These are phyloP conservation scores for Perccottus glenii DNA, from an alignment of 2,113 vertebrate species.

Conservation along the genomic window DNA sequence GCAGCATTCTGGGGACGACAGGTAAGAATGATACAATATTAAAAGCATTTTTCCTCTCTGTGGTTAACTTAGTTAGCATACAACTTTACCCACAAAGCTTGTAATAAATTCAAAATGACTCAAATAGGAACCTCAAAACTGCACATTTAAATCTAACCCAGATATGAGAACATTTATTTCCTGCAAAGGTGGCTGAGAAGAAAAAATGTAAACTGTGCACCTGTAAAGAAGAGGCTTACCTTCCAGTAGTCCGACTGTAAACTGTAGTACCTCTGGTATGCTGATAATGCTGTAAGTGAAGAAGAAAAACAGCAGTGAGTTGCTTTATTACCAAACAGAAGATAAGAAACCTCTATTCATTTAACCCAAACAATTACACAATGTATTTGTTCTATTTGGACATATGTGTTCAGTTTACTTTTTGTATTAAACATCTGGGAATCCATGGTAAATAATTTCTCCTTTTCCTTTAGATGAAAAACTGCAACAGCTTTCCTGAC, in stretches of 20 bases:
- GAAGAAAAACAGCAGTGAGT: background rate
- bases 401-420: too few species aligned
- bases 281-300: conserved; percentile 92
- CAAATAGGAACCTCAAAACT: conserved; percentile 40
- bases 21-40: background rate
- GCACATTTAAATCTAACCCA: conserved; percentile 15
- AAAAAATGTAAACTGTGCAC: conserved; percentile 1
- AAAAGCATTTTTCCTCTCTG: background rate
- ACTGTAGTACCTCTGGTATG: conserved; percentile 99
- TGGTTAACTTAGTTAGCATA: background rate
- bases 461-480: too few species aligned
- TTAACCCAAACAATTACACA: too few species aligned
- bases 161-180: conserved; percentile 26
- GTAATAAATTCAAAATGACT: conserved; percentile 27
- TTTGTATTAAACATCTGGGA: too few species aligned
- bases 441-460: too few species aligned
- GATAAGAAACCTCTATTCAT: too few species aligned
- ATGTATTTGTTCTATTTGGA: too few species aligned
- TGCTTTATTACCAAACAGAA: background rate
- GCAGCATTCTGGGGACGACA: conserved; percentile 90
- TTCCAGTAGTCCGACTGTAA: conserved; percentile 99
- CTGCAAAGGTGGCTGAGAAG: conserved; percentile 6
- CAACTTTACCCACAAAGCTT: conserved; percentile 14
- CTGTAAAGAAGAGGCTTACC: conserved; percentile 78
- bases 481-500: too few species aligned